Evolutionary conservation across 2,113 vertebrate species (phyloP), one percentile per base, ranked within the genome.

Genomic region (Odontophorus gujanensis): DNA sequence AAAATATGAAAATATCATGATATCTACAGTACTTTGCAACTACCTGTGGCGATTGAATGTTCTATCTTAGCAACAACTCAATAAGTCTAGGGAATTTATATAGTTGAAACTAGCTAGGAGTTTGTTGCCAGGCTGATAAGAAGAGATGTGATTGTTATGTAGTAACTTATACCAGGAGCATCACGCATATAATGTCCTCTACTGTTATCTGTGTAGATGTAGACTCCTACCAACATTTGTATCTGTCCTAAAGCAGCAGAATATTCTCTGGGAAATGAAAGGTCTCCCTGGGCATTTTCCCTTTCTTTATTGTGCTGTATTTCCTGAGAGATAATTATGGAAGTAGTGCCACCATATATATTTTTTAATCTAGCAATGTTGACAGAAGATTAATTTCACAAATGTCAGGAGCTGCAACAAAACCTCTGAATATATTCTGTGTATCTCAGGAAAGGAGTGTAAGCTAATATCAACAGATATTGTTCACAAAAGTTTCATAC

Each of bases 351-450:
- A 0, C 26, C 24, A 19, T 62, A 71, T 42, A 25, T 86, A 71
- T 53, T 94, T 88, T 12, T 71, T 59, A 91, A 81, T 75, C 38
- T 34, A 51, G 5, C 15, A 71, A 42, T 45, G 45, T 74, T 92
- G 83, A 73, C 50, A 42, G 51, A 57, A 79, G 22, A 65, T 24
- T 88, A 69, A 81, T 94, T 93, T 93, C 73, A 65, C 50, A 80
- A 79, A 80, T 53, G 63, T 65, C 72, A 92, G 28, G 15, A 73
- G 25, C 36, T 58, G 48, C 68, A 69, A 73, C 13, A 85, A 90
- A 85, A 48, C 21, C 17, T 34, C 32, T 22, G 43, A 81, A 78
- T 55, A 34, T 65, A 19, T 73, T 93, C 21, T 72, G 2, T 34
- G 13, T 62, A 62, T 45, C 12, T 81, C 55, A 25, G 51, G 57